Conservation (phyloP, 2,888 invertebrate species). For the Sinhomidia bicolor region DNA sequence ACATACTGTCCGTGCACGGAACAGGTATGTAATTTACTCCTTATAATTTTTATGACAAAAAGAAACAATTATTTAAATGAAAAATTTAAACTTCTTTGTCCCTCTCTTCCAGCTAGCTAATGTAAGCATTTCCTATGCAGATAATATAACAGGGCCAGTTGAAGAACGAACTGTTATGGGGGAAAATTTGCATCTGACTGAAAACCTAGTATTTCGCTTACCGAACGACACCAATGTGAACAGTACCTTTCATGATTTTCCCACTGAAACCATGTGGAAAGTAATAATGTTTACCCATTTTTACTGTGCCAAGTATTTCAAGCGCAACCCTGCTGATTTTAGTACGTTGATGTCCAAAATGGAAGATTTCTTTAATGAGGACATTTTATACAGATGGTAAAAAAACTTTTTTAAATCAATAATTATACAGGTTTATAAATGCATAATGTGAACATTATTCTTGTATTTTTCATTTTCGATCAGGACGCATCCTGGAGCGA, state of each 20-base stretch:
- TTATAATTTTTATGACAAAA: too few relatives aligned
- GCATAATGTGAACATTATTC: too few relatives aligned
- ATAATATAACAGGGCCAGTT: constrained; percentile 3
- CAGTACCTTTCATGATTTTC: constrained; percentile 53
- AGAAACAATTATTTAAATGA: too few relatives aligned
- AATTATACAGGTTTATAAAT: not conserved
- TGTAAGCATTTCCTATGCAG: constrained; percentile 38
- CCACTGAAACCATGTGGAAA: constrained; percentile 76
- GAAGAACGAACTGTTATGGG: not conserved
- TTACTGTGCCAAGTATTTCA: constrained; percentile 72
- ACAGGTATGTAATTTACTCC: too few relatives aligned
- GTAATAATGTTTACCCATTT: constrained; percentile 71
- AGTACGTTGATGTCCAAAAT: constrained; percentile 70
- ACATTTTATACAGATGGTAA: constrained; percentile 75
- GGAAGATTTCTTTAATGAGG: constrained; percentile 73
- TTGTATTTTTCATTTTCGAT: too few relatives aligned
- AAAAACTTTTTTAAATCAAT: not conserved
- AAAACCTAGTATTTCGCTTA: constrained; percentile 2
- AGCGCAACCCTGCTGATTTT: constrained; percentile 64
- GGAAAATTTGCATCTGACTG: constrained; percentile 18
- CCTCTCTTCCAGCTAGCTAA: constrained; percentile 40
- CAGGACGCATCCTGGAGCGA: constrained; percentile 63
- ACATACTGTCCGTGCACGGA: too few relatives aligned
- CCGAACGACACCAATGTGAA: constrained; percentile 2
- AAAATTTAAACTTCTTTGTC: too few relatives aligned